Evolutionary conservation across 2,797 vertebrate species (phyloP).

Genomic region (Anabas testudineus): DNA sequence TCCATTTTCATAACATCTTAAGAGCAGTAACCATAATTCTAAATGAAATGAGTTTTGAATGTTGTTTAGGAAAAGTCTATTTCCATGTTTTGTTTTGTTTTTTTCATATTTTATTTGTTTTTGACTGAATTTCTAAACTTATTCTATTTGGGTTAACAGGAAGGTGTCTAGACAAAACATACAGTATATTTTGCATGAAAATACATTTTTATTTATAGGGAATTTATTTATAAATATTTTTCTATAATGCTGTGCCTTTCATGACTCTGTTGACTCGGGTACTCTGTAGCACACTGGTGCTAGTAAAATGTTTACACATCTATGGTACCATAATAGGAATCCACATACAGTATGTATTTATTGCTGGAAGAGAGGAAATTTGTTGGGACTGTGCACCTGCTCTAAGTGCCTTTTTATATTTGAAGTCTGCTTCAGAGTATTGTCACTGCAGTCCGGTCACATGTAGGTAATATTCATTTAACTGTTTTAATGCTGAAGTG

Average conservation of each 20-base stretch:
- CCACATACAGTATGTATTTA: slow-evolving; percentile 74
- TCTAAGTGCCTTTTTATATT: slow-evolving; percentile 76
- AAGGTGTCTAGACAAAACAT: slow-evolving; percentile 33
- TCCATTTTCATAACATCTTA: slow-evolving; percentile 5
- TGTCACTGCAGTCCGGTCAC: slow-evolving; percentile 57
- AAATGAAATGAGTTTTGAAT: slow-evolving; percentile 9
- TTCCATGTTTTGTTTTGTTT: slow-evolving; percentile 37
- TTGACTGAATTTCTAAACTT: slow-evolving; percentile 43
- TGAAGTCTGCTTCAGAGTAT: slow-evolving; percentile 54
- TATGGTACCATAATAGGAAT: slow-evolving; percentile 59
- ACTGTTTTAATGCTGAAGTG: slow-evolving; percentile 53
- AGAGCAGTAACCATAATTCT: not conserved
- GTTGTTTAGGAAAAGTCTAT: slow-evolving; percentile 19
- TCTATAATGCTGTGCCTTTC: slow-evolving; percentile 67
- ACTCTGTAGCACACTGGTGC: slow-evolving; percentile 42
- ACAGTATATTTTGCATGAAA: slow-evolving; percentile 42
- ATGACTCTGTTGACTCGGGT: slow-evolving; percentile 52
- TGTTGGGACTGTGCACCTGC: slow-evolving; percentile 55
- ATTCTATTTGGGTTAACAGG: slow-evolving; percentile 46
- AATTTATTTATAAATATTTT: slow-evolving; percentile 79
- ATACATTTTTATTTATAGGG: slow-evolving; percentile 71
- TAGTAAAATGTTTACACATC: slow-evolving; percentile 81
- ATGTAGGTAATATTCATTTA: slow-evolving; percentile 41
- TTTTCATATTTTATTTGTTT: slow-evolving; percentile 56
- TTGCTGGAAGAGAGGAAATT: slow-evolving; percentile 57